Base-by-base conservation (phyloP, 1,140 invertebrate species). In the Branchinecta lindahli region DNA sequence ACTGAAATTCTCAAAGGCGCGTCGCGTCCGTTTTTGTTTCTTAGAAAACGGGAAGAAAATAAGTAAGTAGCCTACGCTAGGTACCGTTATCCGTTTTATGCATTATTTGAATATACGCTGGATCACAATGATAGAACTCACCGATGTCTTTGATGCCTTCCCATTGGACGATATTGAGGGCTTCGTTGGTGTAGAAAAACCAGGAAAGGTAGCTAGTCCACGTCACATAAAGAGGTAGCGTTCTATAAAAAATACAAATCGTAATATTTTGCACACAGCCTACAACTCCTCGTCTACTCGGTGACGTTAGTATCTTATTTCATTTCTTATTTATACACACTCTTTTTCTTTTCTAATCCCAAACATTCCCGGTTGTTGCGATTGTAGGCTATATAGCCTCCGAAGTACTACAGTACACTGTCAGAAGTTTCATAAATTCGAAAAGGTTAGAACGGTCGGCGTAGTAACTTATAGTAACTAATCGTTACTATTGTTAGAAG, bases 171-270 rank as follows among this genome's bases (percentile, higher is more conserved):
- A 90, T 89, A 12, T 85, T 86, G 78, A 96, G 82, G 0, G 90
- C 87, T 82, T 97, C 94, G 75, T 90, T 94, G 3, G 89, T 88
- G 78, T 95, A 94, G 79, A 91, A 86, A 75, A 97, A 84, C 92
- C 94, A 97, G 0, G 92, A 96, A 10, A 96, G 75, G 77, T 93
- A 92, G 75, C 89, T 87, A 1, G 92, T 82, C 90, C 92, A 96
- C 33, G 83, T 82, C 45, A 95, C 81, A 72, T 89, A 88, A 71
- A 80, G 77, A 0, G 93, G 91, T 70, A 94, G 79, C 6, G 90
- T 85, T 72, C 89, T 89, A 76, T 45, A 82, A 68, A 68, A 46
- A 45, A 66, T 3, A 44, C 18, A 33, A 33, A 33, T 33, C 33
- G 1, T 5, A 33, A 33, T 33, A 33, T 33, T 33, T 33, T 33